A percentile compares a stretch with the other conserved stretches of the same genome.
phyloP scores from a whole-genome alignment of 2,888 invertebrate species.

The Galeopsomyia nigrocyanea region DNA sequence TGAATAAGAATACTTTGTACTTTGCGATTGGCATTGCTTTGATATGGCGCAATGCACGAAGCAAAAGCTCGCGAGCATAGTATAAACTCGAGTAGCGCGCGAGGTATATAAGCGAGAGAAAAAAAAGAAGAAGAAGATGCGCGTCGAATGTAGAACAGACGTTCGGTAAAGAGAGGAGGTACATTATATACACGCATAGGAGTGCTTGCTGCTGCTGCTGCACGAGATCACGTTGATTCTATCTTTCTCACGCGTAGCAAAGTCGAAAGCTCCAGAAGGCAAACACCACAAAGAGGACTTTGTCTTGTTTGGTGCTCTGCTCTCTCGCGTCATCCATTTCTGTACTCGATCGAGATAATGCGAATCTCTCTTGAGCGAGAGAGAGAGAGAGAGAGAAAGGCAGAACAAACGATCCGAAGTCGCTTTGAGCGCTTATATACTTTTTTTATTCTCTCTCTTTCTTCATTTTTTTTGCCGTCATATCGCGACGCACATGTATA shows the following conservation, averaged over 20 bases:
- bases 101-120: not conserved
- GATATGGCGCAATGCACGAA: no score
- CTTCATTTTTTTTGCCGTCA: not conserved
- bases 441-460: not conserved
- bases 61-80: not conserved
- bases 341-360: constrained; percentile 51
- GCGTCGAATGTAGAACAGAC: constrained; percentile 2
- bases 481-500: constrained; percentile 7
- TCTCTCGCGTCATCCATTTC: constrained; percentile 52
- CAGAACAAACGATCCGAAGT: constrained; percentile 41
- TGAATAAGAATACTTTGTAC: no score
- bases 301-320: constrained; percentile 53
- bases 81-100: not conserved
- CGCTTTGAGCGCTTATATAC: constrained; percentile 23
- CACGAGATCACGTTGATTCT: not conserved
- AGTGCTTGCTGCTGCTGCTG: no score
- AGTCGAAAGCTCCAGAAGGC: constrained; percentile 19
- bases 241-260: constrained; percentile 40
- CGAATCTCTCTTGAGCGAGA: not conserved
- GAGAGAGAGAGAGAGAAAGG: not conserved
- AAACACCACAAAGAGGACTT: constrained; percentile 61
- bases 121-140: not conserved
- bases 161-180: not conserved
- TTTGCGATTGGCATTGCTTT: no score
- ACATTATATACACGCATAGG: not conserved